Evolutionary conservation across 2,888 invertebrate genomes (phyloP).

Genomic region (Sussaba pulchella): DNA sequence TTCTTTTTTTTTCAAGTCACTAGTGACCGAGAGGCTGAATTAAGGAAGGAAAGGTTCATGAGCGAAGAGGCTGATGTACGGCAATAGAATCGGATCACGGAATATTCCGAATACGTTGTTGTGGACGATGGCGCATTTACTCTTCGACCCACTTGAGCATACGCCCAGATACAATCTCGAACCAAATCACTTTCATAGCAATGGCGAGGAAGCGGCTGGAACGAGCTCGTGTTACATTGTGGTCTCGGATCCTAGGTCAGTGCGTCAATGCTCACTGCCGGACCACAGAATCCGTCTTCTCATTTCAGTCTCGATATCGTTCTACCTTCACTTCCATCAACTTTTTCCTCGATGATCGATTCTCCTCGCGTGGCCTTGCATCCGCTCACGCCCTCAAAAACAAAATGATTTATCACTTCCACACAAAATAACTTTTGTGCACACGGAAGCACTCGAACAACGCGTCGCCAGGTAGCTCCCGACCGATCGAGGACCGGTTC

Average conservation of each 20-base stretch:
- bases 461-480: slow-evolving; percentile 40
- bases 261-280: slow-evolving; percentile 40
- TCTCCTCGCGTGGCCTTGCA: slow-evolving; percentile 37
- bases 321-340: slow-evolving; percentile 16
- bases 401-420: slow-evolving; percentile 52
- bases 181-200: slow-evolving; percentile 73
- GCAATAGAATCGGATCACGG: not conserved
- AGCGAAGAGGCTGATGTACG: not conserved
- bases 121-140: slow-evolving; percentile 44
- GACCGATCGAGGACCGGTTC: slow-evolving; percentile 41
- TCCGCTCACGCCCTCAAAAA: slow-evolving; percentile 41
- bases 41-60: not conserved
- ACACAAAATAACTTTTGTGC: slow-evolving; percentile 52
- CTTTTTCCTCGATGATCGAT: not conserved
- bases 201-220: slow-evolving; percentile 52
- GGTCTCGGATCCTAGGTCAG: slow-evolving; percentile 74
- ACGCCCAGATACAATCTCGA: slow-evolving; percentile 62
- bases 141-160: slow-evolving; percentile 68
- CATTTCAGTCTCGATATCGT: slow-evolving; percentile 22
- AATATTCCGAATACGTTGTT: not conserved
- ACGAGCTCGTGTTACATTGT: slow-evolving; percentile 3
- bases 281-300: slow-evolving; percentile 14
- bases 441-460: slow-evolving; percentile 18
- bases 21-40: not conserved
- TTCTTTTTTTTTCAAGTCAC: no score